Evolutionary conservation across 2,888 invertebrate genomes (phyloP), one percentile per base, ranked within the genome.

Genomic region (Tyria jacobaeae): DNA sequence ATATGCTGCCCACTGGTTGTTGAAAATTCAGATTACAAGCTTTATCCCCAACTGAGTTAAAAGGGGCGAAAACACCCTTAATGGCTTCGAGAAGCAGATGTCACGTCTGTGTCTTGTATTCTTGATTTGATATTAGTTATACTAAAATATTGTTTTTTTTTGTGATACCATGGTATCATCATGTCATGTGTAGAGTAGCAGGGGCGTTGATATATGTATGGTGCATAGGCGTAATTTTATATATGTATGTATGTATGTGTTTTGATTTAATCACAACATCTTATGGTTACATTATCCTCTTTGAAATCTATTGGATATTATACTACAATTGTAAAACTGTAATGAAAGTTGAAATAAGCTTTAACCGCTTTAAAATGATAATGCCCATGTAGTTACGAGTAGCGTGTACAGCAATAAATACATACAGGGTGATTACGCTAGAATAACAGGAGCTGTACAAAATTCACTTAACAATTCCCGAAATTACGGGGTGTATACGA

Each of bases 381-480:
- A 14, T 47, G 6, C 2, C 48, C 35, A 57, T n/a, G 17, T 17
- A 57, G 50, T 39, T 41, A 39, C 9, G 9, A 25, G 25, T 56
- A 49, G 49, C 57, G 49, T 57, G 57, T 51, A 21, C 27, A 15
- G 39, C 31, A 31, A 15, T 34, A 25, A 41, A 52, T 44, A 44
- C 27, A 57, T 52, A 50, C 41, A 10, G n/a, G 50, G 21, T 41
- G 57, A 57, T 57, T 41, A 47, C n/a, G n/a, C n/a, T 25, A 17
- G 41, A 25, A 58, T 52, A 24, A 34, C 58, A n/a, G 35, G 24
- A 17, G 51, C 44, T 34, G 24, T 35, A 52, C 35, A n/a, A 44
- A 58, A 58, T 58, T 58, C 58, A 58, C 52, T 58, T 47, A 58
- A 24, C 52, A 21, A 44, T 58, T 58, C 52, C 27, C 51, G 24